Percentiles rank a stretch among this genome's conserved stretches.
These are phyloP conservation scores for Carapus acus DNA, from an alignment of 2,797 vertebrate species.

Conservation along the genomic window DNA sequence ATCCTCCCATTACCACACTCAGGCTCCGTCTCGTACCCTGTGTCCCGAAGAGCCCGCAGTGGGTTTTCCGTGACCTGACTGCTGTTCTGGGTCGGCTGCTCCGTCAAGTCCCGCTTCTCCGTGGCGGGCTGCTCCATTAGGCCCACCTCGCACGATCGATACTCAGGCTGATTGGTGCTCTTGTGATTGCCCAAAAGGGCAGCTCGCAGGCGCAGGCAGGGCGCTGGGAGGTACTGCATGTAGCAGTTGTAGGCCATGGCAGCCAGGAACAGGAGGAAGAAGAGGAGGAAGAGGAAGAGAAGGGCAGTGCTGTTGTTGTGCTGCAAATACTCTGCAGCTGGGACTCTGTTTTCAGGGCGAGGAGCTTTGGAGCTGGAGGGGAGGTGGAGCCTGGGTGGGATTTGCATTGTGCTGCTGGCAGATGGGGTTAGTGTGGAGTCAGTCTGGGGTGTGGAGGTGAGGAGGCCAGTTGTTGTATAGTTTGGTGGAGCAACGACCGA, in stretches of 20 bases:
- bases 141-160: conserved; percentile 83
- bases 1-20: conserved; percentile 82
- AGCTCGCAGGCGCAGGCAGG: conserved; percentile 83
- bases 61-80: conserved; percentile 72
- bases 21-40: conserved; percentile 89
- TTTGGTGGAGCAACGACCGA: conserved; percentile 55
- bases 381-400: conserved; percentile 64
- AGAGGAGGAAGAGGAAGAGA: conserved; percentile 86
- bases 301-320: conserved; percentile 78
- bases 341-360: conserved; percentile 68
- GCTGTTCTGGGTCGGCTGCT: conserved; percentile 72
- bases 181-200: conserved; percentile 81
- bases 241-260: conserved; percentile 92
- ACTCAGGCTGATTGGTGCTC: conserved; percentile 73
- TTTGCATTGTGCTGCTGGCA: conserved; percentile 55
- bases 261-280: conserved; percentile 84
- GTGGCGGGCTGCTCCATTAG: conserved; percentile 76
- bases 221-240: conserved; percentile 88
- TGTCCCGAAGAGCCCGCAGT: conserved; percentile 80
- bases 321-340: conserved; percentile 79
- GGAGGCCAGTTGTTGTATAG: conserved; percentile 52
- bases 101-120: conserved; percentile 75
- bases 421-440: conserved; percentile 66
- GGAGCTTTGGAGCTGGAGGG: conserved; percentile 65
- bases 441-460: conserved; percentile 67